phyloP scores from a whole-genome alignment of 2,888 invertebrate species.

The Lepeophtheirus nordmannii region DNA sequence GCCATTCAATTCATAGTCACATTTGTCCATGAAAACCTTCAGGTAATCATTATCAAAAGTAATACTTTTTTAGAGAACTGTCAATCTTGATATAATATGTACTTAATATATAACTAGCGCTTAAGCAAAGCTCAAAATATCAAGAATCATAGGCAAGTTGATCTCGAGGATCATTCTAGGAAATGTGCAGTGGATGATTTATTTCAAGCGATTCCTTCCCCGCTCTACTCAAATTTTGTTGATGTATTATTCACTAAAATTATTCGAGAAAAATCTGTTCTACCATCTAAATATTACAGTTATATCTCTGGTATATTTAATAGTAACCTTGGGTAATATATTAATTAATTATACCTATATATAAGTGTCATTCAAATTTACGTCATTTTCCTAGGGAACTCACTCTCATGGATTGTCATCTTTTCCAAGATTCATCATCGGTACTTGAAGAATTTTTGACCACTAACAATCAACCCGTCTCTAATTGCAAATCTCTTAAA shows the following conservation, averaged over 20 bases:
- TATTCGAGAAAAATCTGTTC: not conserved
- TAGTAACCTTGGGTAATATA: not conserved
- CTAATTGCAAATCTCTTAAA: not conserved
- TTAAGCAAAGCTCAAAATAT: too few species aligned
- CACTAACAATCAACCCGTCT: not conserved
- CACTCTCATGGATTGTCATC: not conserved
- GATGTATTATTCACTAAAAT: not conserved
- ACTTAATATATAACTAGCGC: too few species aligned
- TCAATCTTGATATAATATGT: too few species aligned
- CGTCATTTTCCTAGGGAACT: not conserved
- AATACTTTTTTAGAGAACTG: too few species aligned
- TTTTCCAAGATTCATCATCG: not conserved
- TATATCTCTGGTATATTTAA: not conserved
- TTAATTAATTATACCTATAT: too few species aligned
- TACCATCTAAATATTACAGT: not conserved
- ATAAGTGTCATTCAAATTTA: too few species aligned
- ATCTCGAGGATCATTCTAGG: too few species aligned
- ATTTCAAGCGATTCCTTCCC: not conserved
- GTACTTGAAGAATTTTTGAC: not conserved
- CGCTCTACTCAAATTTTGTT: not conserved
- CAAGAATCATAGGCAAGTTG: too few species aligned
- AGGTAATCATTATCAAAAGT: too few species aligned
- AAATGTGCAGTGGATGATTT: too few species aligned
- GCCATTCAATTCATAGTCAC: too few species aligned
- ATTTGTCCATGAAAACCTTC: too few species aligned